These are phyloP conservation scores for Sitobion miscanthi DNA, from an alignment of 1,140 invertebrate genomes.

Conservation along the genomic window DNA sequence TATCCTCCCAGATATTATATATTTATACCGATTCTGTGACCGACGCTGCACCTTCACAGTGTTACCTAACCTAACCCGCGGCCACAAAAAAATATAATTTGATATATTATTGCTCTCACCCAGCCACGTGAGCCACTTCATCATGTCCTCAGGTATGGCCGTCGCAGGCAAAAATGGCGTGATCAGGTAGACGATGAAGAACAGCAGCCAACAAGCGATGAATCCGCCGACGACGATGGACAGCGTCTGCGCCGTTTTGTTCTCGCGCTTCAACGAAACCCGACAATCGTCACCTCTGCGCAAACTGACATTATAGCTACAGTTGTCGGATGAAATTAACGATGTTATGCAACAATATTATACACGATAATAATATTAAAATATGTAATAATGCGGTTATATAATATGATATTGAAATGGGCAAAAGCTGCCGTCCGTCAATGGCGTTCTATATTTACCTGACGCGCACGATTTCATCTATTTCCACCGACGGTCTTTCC, in stretches of 20 bases:
- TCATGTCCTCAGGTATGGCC: conserved; percentile 68
- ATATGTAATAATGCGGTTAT: neutral
- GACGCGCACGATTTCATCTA: conserved; percentile 38
- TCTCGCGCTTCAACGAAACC: conserved; percentile 72
- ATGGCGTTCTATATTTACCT: conserved; percentile 56
- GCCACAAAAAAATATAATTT: too few relatives aligned
- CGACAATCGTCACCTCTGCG: conserved; percentile 66
- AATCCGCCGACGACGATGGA: conserved; percentile 92
- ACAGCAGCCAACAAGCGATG: conserved; percentile 87
- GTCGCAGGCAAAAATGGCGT: conserved; percentile 73
- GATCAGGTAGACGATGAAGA: conserved; percentile 85
- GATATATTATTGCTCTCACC: conserved; percentile 64
- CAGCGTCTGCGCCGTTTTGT: conserved; percentile 87
- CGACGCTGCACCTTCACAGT: too few relatives aligned
- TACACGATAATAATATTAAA: neutral
- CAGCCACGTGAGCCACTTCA: conserved; percentile 86
- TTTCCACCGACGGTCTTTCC: conserved; percentile 39
- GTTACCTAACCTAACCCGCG: too few relatives aligned
- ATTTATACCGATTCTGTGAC: too few relatives aligned
- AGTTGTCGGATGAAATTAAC: neutral
- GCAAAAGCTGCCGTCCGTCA: neutral
- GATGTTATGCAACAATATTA: neutral
- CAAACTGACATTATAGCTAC: neutral
- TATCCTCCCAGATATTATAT: too few relatives aligned
- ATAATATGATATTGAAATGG: neutral